Percentiles rank a stretch among this genome's conserved stretches.
phyloP scores from a whole-genome alignment of 92 coral and sea anemone species.

The Palythoa grandis region DNA sequence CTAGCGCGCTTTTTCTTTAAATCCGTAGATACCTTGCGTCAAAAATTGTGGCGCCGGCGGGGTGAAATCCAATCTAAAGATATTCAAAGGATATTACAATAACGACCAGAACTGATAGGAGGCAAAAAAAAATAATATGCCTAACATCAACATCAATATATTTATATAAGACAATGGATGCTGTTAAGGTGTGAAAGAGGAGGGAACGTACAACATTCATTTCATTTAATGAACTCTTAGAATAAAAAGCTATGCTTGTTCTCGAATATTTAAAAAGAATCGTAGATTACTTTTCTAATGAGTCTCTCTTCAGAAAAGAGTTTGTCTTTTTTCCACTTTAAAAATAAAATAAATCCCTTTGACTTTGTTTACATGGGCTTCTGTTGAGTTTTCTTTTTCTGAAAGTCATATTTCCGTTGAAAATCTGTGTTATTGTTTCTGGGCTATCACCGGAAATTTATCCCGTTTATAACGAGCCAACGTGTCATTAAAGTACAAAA shows the following conservation, averaged over 20 bases:
- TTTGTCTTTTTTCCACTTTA: not conserved
- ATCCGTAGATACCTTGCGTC: too few relatives aligned
- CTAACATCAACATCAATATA: not conserved
- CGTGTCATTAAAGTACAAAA: slow-evolving; percentile 2
- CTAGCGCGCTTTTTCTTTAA: too few relatives aligned
- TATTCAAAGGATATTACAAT: not conserved
- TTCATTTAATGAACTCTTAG: not conserved
- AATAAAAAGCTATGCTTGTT: not conserved
- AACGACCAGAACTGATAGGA: not conserved
- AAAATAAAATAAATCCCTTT: not conserved
- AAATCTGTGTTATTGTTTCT: slow-evolving; percentile 4
- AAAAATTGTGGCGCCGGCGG: too few relatives aligned
- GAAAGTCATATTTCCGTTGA: not conserved
- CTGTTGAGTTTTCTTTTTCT: slow-evolving; percentile 3
- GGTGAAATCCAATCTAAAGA: too few relatives aligned
- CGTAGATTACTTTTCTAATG: not conserved
- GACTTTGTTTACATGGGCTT: not conserved
- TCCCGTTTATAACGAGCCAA: slow-evolving; percentile 19
- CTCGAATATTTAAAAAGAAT: not conserved
- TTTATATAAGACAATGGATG: not conserved
- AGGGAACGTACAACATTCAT: not conserved
- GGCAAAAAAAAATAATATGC: not conserved
- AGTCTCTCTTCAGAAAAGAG: not conserved
- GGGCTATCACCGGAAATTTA: slow-evolving; percentile 36
- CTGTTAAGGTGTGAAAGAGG: not conserved